phyloP scores from a whole-genome alignment of 1,140 invertebrate genomes.

The Papilio aristodemus region DNA sequence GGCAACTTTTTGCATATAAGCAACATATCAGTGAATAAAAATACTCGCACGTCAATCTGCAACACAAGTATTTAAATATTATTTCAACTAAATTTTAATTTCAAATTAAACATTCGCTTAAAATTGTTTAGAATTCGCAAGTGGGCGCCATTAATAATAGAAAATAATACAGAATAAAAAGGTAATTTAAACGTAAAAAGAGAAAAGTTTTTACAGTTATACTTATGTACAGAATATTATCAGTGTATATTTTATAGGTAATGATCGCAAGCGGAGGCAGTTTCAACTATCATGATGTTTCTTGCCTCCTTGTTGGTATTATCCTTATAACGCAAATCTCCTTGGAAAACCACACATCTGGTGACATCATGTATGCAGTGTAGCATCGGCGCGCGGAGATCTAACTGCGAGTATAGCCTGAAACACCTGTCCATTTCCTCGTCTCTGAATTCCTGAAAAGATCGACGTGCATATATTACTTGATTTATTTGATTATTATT shows the following conservation, averaged over 20 bases:
- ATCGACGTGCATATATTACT: too few relatives aligned
- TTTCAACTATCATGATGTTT: slow-evolving; percentile 19
- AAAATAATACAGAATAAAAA: too few relatives aligned
- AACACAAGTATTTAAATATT: slow-evolving; percentile 40
- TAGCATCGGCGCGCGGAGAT: slow-evolving; percentile 92
- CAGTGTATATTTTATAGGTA: not conserved
- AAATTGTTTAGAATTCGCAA: not conserved
- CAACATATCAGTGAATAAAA: slow-evolving; percentile 72
- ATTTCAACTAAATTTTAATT: slow-evolving; percentile 8
- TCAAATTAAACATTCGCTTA: slow-evolving; percentile 11
- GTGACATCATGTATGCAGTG: slow-evolving; percentile 87
- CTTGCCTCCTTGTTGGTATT: slow-evolving; percentile 67
- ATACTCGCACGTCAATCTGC: slow-evolving; percentile 65
- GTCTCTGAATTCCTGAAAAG: slow-evolving; percentile 84
- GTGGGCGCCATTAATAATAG: not conserved
- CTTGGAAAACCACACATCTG: slow-evolving; percentile 91
- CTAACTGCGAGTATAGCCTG: slow-evolving; percentile 82
- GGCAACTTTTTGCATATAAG: slow-evolving; percentile 63
- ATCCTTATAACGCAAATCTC: slow-evolving; percentile 74
- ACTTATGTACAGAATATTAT: too few relatives aligned
- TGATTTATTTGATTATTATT: too few relatives aligned
- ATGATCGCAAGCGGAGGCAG: slow-evolving; percentile 1
- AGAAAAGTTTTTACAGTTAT: too few relatives aligned
- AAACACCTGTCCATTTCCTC: slow-evolving; percentile 88
- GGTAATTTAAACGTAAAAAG: too few relatives aligned